Base-by-base conservation (phyloP, 2,888 invertebrate species). In the Drosophila mayaguana region DNA sequence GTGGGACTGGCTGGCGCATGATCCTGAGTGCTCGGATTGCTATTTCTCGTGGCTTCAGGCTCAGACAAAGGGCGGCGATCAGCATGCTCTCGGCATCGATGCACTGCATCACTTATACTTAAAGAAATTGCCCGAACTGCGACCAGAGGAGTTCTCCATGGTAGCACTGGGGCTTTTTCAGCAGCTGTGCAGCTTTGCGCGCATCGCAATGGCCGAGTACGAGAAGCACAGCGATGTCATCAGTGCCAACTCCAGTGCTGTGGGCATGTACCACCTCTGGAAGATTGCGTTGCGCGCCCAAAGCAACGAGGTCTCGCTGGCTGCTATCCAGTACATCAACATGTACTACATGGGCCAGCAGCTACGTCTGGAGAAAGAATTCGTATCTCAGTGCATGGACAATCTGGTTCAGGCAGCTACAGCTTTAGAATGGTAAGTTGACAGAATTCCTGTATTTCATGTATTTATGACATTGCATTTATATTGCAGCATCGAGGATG, bases 221-320 rank as follows among this genome's bases (percentile, higher is more conserved):
- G 95, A 95, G 55, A 93, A 94, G 59, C 91, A 92, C 83, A 91
- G 88, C 14, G 92, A 92, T 25, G 84, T 89, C 25, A 84, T 91
- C 53, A 57, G 90, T 8, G 90, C 91, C 25, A 92, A 92, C 25
- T 90, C 93, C 75, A 96, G 96, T 92, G 95, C 96, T 34, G 95
- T 97, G 16, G 98, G 97, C 16, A 98, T 98, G 97, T 97, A 97
- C 92, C 97, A 98, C 86, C 94, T 98, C 81, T 98, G 98, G 98
- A 97, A 97, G 92, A 98, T 98, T 72, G 98, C 98, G 0, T 94
- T 98, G 6, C 94, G 97, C 78, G 98, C 98, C 2, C 96, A 96
- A 80, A 98, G 97, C 91, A 98, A 98, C 93, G 98, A 98, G 91
- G 98, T 98, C 2, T 98, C 98, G 77, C 96, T 98, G 95, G 97